phyloP scores from a whole-genome alignment of 2,888 invertebrate species.

The Minunthozetes semirufus region DNA sequence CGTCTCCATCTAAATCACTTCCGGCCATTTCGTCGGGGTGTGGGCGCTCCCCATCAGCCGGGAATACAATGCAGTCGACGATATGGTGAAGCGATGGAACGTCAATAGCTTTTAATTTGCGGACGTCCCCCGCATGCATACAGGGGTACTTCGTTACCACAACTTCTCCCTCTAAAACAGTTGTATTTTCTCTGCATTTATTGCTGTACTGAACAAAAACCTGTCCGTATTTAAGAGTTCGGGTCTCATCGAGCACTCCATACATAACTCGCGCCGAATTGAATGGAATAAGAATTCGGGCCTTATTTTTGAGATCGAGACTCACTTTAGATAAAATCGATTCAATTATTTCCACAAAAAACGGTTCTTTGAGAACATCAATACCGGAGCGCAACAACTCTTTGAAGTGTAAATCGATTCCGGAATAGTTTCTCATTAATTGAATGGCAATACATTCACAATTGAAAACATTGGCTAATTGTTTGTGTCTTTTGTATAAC shows the following conservation, averaged over 20 bases:
- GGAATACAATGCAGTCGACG: slow-evolving; percentile 48
- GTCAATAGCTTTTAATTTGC: slow-evolving; percentile 44
- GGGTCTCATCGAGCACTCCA: slow-evolving; percentile 47
- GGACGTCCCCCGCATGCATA: slow-evolving; percentile 47
- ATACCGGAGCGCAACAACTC: slow-evolving; percentile 36
- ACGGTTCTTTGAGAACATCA: slow-evolving; percentile 22
- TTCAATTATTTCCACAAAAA: background rate
- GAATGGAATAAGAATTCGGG: slow-evolving; percentile 43
- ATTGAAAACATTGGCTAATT: slow-evolving; percentile 37
- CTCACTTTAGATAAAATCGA: background rate
- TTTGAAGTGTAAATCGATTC: slow-evolving; percentile 39
- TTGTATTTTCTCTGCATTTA: too few relatives aligned
- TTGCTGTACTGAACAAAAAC: slow-evolving; percentile 43
- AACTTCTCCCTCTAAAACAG: slow-evolving; percentile 44
- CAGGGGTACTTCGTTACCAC: slow-evolving; percentile 49
- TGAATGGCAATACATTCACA: slow-evolving; percentile 2
- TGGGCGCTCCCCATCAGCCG: slow-evolving; percentile 46
- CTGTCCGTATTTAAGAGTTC: slow-evolving; percentile 46
- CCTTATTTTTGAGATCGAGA: slow-evolving; percentile 29
- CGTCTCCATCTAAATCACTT: slow-evolving; percentile 49
- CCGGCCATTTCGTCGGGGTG: slow-evolving; percentile 49
- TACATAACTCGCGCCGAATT: slow-evolving; percentile 46
- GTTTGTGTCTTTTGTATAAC: slow-evolving; percentile 14
- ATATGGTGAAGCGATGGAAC: slow-evolving; percentile 42
- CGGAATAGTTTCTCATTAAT: slow-evolving; percentile 36